phyloP scores from a whole-genome alignment of 2,888 invertebrate species.

The Leptopterna dolabrata region DNA sequence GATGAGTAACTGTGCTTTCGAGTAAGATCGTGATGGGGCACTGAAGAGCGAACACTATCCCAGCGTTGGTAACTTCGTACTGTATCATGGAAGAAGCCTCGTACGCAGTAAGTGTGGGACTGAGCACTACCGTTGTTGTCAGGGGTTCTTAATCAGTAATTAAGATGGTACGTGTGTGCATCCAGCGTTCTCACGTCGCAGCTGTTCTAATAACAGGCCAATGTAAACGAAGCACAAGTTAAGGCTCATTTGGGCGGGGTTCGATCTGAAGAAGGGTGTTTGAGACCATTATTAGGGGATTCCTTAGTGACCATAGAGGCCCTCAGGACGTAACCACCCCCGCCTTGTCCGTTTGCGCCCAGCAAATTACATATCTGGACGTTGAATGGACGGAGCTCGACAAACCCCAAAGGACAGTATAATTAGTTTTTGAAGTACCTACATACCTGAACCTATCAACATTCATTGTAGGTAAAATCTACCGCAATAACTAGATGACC shows the following conservation, averaged over 20 bases:
- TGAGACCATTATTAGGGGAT: conserved; percentile 17
- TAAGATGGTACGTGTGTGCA: conserved; percentile 31
- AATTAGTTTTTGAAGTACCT: too few relatives aligned
- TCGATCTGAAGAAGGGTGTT: not conserved
- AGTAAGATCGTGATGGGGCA: not conserved
- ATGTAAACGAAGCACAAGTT: conserved; percentile 26
- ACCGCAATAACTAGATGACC: too few relatives aligned
- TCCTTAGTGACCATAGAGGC: conserved; percentile 10
- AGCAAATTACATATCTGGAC: not conserved
- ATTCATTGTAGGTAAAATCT: too few relatives aligned
- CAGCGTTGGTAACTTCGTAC: not conserved
- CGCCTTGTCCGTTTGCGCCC: not conserved
- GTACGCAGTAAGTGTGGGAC: not conserved
- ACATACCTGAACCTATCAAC: too few relatives aligned
- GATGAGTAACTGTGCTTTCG: not conserved
- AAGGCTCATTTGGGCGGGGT: conserved; percentile 17
- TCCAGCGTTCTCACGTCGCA: conserved; percentile 21
- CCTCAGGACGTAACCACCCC: not conserved
- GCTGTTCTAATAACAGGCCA: conserved; percentile 6
- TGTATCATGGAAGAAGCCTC: not conserved
- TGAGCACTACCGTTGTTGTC: conserved; percentile 28
- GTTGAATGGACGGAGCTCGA: not conserved
- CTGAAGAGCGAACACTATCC: not conserved
- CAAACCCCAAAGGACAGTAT: too few relatives aligned
- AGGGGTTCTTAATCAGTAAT: conserved; percentile 25